Evolutionary conservation across 2,113 vertebrate species (phyloP).

Genomic region (Cyanoramphus novaezelandiae): DNA sequence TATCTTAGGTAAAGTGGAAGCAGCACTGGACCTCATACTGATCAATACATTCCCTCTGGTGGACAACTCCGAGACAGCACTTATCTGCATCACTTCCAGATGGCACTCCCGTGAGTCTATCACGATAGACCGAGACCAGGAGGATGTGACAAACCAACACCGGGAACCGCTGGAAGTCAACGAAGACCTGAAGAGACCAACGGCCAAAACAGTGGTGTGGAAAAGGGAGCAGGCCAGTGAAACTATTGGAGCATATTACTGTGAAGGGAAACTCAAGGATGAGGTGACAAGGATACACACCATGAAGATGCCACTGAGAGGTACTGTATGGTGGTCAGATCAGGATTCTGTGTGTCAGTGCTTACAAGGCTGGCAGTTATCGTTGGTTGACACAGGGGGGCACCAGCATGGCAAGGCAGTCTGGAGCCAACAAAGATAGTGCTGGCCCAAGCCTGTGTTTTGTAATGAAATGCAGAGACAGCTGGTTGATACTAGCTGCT

Average conservation of each 20-base stretch:
- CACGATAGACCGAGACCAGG: conserved; percentile 78
- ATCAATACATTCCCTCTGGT: conserved; percentile 87
- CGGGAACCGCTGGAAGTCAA: conserved; percentile 74
- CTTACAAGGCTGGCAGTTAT: not conserved
- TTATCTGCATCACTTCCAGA: conserved; percentile 83
- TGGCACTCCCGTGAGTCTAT: conserved; percentile 76
- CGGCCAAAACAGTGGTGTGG: conserved; percentile 83
- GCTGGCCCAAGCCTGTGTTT: not conserved
- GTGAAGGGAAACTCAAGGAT: conserved; percentile 79
- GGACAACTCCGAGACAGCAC: conserved; percentile 78
- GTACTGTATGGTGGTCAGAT: conserved; percentile 56
- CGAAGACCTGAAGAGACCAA: conserved; percentile 73
- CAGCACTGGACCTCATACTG: conserved; percentile 81
- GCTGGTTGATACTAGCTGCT: not conserved
- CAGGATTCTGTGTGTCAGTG: not conserved
- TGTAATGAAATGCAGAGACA: not conserved
- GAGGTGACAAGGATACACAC: conserved; percentile 79
- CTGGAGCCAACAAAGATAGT: not conserved
- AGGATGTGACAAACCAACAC: conserved; percentile 76
- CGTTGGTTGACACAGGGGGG: not conserved
- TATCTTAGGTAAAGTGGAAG: conserved; percentile 75
- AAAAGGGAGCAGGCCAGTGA: conserved; percentile 80
- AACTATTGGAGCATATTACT: conserved; percentile 85
- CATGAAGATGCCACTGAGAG: conserved; percentile 86
- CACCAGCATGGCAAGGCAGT: not conserved